phyloP scores from a whole-genome alignment of 1,140 invertebrate genomes.

The Drosophila orena region DNA sequence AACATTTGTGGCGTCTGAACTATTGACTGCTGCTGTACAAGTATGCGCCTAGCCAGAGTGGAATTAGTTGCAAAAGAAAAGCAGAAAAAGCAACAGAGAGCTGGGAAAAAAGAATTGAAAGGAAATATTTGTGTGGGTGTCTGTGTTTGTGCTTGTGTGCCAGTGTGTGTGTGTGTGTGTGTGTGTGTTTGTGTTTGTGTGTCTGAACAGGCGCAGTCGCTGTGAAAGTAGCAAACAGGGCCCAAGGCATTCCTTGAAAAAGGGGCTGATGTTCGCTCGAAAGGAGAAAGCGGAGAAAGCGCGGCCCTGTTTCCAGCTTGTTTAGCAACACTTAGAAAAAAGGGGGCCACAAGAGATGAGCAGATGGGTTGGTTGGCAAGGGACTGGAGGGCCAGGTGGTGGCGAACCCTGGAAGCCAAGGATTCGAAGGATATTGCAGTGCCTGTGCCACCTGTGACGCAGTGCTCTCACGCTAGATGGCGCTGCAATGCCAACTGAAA shows the following conservation, averaged over 20 bases:
- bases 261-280: background rate
- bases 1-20: background rate
- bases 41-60: slow-evolving; percentile 44
- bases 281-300: slow-evolving; percentile 1
- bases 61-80: slow-evolving; percentile 76
- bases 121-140: slow-evolving; percentile 61
- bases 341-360: background rate
- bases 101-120: slow-evolving; percentile 46
- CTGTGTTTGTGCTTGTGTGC: slow-evolving; percentile 2
- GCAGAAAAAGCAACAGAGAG: slow-evolving; percentile 39
- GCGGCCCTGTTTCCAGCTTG: slow-evolving; percentile 62
- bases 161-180: slow-evolving; percentile 25
- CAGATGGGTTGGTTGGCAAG: background rate
- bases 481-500: background rate
- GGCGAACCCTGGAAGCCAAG: background rate
- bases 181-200: slow-evolving; percentile 2
- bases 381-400: background rate
- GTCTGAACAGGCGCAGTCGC: slow-evolving; percentile 67
- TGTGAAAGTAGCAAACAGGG: slow-evolving; percentile 77
- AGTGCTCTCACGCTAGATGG: background rate
- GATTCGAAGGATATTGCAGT: slow-evolving; percentile 16
- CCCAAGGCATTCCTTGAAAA: slow-evolving; percentile 43
- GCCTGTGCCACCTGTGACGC: slow-evolving; percentile 12
- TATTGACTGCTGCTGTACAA: background rate
- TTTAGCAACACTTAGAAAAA: slow-evolving; percentile 75